Evolutionary conservation across 2,797 vertebrate genomes (phyloP), one percentile per base, ranked within the genome.

Genomic region (Pseudochaenichthys georgianus): DNA sequence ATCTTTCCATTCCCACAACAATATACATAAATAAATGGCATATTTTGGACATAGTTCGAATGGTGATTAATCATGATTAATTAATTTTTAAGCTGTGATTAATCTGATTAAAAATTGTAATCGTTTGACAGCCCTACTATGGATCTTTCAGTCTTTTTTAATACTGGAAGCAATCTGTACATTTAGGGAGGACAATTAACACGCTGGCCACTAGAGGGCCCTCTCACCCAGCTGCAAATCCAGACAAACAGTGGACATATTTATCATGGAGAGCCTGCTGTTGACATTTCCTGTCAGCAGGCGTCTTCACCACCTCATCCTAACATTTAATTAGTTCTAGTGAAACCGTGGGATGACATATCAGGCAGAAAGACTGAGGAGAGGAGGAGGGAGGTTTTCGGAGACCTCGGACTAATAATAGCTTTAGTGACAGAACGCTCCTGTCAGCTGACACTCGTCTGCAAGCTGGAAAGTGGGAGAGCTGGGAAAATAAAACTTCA

Each of bases 351-450:
- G 64, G 65, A 70, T 16, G 66, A 84, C 81, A 90, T 81, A 79
- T 88, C 77, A 53, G 82, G 31, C 54, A 46, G 57, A 74, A 23
- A 16, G 51, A 79, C 64, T 61, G 85, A 84, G 12, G 77, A 70
- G 53, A 75, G 66, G 74, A 79, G 83, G 79, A 85, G 78, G 70
- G 52, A 84, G 68, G 64, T n/a, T 77, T 82, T 83, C 78, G 66
- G 13, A 83, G 87, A 83, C 74, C 75, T 82, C 84, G 87, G 89
- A 92, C 89, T 95, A 94, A 96, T 96, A 95, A 95, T 94, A 89
- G 81, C 80, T 85, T 75, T 92, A 94, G 90, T 90, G 96, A 96
- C 95, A 96, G 95, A 96, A 93, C 89, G 86, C 90, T 93, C 94
- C 94, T 92, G 85, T 95, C 94, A 94, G 80, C 93, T 84, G 48